phyloP scores from a whole-genome alignment of 1,140 invertebrate genomes.

The Ceratina calcarata region DNA sequence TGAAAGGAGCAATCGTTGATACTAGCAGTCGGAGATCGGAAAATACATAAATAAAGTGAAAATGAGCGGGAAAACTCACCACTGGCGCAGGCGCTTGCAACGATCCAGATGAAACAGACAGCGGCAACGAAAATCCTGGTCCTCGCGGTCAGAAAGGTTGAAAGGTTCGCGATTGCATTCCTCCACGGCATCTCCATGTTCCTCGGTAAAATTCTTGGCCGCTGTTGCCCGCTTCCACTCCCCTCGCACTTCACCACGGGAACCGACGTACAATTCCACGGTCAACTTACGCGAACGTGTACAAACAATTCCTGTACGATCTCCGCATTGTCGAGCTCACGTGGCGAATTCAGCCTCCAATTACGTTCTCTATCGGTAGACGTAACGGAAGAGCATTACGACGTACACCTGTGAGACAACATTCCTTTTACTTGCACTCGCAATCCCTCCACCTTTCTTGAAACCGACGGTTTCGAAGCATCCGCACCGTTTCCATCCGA shows the following conservation, averaged over 20 bases:
- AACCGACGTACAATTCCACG: constrained; percentile 3
- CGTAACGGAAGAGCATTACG: constrained; percentile 39
- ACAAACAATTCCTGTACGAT: constrained; percentile 31
- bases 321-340: constrained; percentile 45
- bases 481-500: constrained; percentile 20
- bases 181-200: constrained; percentile 45
- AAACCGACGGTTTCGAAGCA: constrained; percentile 13
- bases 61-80: constrained; percentile 58
- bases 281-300: constrained; percentile 5
- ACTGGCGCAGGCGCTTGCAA: constrained; percentile 52
- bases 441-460: constrained; percentile 28
- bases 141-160: constrained; percentile 54
- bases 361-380: constrained; percentile 14
- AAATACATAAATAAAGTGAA: constrained; percentile 3
- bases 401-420: constrained; percentile 41
- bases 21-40: neutral
- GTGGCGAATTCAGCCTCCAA: constrained; percentile 18
- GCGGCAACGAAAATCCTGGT: constrained; percentile 57
- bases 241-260: constrained; percentile 13
- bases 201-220: constrained; percentile 21
- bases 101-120: constrained; percentile 58
- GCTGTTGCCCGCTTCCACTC: constrained; percentile 19
- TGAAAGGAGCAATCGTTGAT: too few relatives aligned
- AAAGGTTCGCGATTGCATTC: constrained; percentile 44
- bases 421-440: constrained; percentile 51